Conservation (phyloP, 2,113 vertebrate genomes). For the Holacanthus passer region DNA sequence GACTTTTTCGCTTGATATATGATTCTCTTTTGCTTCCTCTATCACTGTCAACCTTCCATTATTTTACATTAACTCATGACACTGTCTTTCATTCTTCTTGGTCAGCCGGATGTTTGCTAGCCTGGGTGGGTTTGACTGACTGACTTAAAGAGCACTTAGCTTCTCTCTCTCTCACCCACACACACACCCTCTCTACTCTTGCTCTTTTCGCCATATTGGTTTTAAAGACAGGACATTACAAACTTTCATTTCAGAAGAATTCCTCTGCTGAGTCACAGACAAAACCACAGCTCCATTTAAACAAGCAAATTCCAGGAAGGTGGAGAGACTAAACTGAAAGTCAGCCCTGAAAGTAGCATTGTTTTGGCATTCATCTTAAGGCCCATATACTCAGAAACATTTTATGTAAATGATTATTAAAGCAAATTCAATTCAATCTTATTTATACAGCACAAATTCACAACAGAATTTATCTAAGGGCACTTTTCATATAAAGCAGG, state of each 20-base stretch:
- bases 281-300: slow-evolving; percentile 21
- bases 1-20: background rate
- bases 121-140: slow-evolving; percentile 44
- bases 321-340: background rate
- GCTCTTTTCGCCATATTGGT: slow-evolving; percentile 23
- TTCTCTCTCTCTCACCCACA: background rate
- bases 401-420: background rate
- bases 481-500: too few relatives aligned
- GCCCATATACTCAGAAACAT: background rate
- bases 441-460: too few relatives aligned
- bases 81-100: slow-evolving; percentile 33
- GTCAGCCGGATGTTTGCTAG: slow-evolving; percentile 51
- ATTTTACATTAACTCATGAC: slow-evolving; percentile 1
- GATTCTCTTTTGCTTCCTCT: background rate
- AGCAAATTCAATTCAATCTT: too few relatives aligned
- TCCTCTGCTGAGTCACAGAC: background rate
- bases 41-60: background rate
- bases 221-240: slow-evolving; percentile 19
- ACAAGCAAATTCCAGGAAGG: slow-evolving; percentile 22
- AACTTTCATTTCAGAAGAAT: slow-evolving; percentile 26
- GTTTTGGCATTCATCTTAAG: background rate
- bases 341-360: background rate
- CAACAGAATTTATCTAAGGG: too few relatives aligned
- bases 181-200: slow-evolving; percentile 1
- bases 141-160: slow-evolving; percentile 78